Conservation (phyloP, 2,797 vertebrate species). For the Picus viridis region DNA sequence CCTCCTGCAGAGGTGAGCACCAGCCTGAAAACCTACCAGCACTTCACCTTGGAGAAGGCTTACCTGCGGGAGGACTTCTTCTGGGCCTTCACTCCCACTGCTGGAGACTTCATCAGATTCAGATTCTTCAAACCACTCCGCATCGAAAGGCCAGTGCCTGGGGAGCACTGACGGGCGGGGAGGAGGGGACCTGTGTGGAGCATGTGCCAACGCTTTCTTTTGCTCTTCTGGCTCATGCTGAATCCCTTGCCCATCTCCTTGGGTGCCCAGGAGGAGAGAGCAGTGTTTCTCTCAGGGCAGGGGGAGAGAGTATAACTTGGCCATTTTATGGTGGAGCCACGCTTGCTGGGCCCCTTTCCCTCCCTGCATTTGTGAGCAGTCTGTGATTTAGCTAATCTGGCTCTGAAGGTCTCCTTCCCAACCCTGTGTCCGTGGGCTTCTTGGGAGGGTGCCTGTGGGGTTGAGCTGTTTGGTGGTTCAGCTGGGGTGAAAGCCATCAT, state of each 20-base stretch:
- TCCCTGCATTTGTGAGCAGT: background rate
- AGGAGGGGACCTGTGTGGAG: background rate
- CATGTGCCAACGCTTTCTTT: background rate
- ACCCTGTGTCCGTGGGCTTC: background rate
- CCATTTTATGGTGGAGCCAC: background rate
- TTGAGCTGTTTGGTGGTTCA: background rate
- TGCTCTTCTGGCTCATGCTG: background rate
- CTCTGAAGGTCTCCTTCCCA: background rate
- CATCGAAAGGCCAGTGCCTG: constrained; percentile 87
- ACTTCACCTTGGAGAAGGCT: constrained; percentile 98
- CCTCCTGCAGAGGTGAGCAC: constrained; percentile 96
- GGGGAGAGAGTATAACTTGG: background rate
- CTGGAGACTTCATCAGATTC: constrained; percentile 95
- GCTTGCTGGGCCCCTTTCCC: background rate
- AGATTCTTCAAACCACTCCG: constrained; percentile 95
- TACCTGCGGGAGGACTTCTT: constrained; percentile 97
- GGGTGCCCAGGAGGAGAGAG: background rate
- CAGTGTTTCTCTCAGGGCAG: background rate
- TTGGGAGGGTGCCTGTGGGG: background rate
- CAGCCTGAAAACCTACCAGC: constrained; percentile 98
- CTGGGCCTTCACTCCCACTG: constrained; percentile 96
- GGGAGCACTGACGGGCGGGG: fast-evolving
- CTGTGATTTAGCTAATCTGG: background rate
- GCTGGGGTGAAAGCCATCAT: background rate
- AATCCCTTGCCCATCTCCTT: background rate